Conservation (phyloP, 2,113 vertebrate genomes). For the Anseranas semipalmata region DNA sequence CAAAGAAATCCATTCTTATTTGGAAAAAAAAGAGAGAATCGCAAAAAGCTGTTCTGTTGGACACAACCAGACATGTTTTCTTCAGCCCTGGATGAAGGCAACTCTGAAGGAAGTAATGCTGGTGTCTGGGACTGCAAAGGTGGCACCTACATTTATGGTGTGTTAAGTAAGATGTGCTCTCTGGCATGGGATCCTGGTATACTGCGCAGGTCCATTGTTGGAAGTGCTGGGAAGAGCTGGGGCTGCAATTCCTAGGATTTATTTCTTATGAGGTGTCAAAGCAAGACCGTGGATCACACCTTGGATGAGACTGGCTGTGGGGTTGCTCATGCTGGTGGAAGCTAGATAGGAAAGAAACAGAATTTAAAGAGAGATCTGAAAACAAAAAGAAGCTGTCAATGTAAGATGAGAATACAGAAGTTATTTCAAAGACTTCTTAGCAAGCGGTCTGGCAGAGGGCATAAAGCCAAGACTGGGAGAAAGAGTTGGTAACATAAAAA, state of each 20-base stretch:
- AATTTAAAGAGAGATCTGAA: not conserved
- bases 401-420: not conserved
- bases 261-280: not conserved
- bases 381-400: accelerated
- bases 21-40: not conserved
- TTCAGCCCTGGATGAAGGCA: not conserved
- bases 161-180: not conserved
- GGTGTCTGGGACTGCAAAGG: not conserved
- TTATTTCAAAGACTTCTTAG: not conserved
- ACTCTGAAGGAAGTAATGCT: not conserved
- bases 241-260: not conserved
- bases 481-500: not conserved
- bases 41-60: not conserved
- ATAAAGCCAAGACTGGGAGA: not conserved
- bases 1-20: not conserved
- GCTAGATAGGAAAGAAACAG: not conserved
- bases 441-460: not conserved
- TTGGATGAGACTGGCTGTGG: not conserved
- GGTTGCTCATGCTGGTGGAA: not conserved
- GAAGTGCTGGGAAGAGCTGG: not conserved
- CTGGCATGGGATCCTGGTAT: not conserved
- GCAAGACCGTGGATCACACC: not conserved
- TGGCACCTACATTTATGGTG: not conserved
- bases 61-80: not conserved
- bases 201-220: not conserved